Conservation (phyloP, 1,140 invertebrate genomes). For the Papilio glaucus region DNA sequence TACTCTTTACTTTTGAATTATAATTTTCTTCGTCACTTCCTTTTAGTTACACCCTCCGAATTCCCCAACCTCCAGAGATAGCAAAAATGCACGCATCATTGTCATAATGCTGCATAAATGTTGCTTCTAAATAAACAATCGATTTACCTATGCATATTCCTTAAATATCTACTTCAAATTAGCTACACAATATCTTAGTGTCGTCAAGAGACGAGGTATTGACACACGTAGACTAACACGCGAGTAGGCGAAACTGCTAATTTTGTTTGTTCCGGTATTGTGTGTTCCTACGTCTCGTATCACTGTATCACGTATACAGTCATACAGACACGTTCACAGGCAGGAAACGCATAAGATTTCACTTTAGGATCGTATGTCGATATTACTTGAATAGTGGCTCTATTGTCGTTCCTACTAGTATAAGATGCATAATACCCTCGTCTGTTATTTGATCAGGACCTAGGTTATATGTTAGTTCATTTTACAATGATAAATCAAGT, state of each 20-base stretch:
- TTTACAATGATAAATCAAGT: no score
- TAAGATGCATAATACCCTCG: no score
- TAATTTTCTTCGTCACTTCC: no score
- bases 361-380: slow-evolving; percentile 3
- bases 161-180: slow-evolving; percentile 18
- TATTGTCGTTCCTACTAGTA: background rate
- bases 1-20: no score
- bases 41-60: no score
- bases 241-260: slow-evolving; percentile 1
- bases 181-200: background rate
- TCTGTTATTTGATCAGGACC: no score
- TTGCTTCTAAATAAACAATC: no score
- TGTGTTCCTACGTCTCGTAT: background rate
- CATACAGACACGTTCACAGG: background rate
- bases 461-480: no score
- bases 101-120: no score
- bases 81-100: no score
- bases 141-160: background rate
- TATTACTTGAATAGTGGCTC: background rate
- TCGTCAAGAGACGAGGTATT: slow-evolving; percentile 10
- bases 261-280: slow-evolving; percentile 29
- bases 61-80: no score
- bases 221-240: background rate
- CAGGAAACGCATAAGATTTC: slow-evolving; percentile 1
- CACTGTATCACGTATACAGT: background rate